Conservation (phyloP, 1,140 invertebrate genomes). For the Tetramorium alpestre region DNA sequence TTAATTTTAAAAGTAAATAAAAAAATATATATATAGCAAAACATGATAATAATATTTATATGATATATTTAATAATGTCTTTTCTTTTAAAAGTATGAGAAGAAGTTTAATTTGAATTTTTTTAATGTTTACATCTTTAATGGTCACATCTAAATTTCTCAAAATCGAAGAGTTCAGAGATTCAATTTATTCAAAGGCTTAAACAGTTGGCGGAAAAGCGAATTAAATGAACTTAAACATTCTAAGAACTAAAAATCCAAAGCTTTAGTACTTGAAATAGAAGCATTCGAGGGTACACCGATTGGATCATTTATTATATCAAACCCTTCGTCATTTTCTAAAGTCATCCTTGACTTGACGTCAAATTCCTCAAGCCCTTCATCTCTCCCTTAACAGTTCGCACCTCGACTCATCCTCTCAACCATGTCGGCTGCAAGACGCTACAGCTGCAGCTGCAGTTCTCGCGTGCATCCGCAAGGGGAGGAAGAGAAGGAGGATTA, state of each 20-base stretch:
- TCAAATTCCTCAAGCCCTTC: constrained; percentile 42
- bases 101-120: neutral
- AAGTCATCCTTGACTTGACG: constrained; percentile 17
- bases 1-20: neutral
- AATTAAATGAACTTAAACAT: neutral
- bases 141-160: neutral
- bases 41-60: neutral
- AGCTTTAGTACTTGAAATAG: neutral
- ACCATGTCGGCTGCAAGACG: constrained; percentile 46
- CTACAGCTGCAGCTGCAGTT: constrained; percentile 70
- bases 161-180: neutral
- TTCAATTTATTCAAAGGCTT: neutral
- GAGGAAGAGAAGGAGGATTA: constrained; percentile 17
- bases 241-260: neutral
- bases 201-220: neutral
- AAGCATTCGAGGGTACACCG: neutral
- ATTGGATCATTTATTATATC: constrained; percentile 40
- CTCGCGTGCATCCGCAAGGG: constrained; percentile 61
- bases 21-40: neutral
- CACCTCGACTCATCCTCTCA: constrained; percentile 33
- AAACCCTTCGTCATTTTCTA: constrained; percentile 33
- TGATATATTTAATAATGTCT: neutral
- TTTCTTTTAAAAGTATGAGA: neutral
- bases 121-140: neutral
- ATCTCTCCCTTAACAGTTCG: constrained; percentile 35